phyloP scores from a whole-genome alignment of 2,888 invertebrate species.

The Molorchus minor region DNA sequence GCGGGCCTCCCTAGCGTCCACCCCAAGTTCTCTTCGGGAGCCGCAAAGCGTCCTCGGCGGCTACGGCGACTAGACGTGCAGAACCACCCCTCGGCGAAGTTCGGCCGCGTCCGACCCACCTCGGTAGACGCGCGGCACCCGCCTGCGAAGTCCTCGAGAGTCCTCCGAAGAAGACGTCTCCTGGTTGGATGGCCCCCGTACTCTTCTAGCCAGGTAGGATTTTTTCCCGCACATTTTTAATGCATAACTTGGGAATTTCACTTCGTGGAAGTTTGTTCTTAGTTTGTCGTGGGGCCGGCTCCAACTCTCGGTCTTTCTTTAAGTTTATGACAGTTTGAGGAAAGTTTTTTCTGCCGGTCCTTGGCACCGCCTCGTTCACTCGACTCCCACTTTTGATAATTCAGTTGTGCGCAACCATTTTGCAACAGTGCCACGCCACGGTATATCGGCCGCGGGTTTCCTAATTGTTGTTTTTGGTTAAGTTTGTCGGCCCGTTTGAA shows the following conservation, averaged over 20 bases:
- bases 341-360: conserved; percentile 57
- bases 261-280: conserved; percentile 32
- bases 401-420: conserved; percentile 54
- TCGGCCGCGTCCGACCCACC: conserved; percentile 51
- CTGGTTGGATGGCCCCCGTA: conserved; percentile 33
- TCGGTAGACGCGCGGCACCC: conserved; percentile 23
- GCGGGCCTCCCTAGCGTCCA: conserved; percentile 60
- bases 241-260: conserved; percentile 36
- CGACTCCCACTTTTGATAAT: conserved; percentile 51
- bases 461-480: conserved; percentile 31
- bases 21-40: conserved; percentile 58
- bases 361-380: conserved; percentile 56
- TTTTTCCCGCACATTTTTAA: conserved; percentile 38
- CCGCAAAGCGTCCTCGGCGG: conserved; percentile 67
- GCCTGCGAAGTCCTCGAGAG: conserved; percentile 20
- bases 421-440: conserved; percentile 43
- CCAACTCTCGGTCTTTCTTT: conserved; percentile 43
- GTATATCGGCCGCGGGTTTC: conserved; percentile 35
- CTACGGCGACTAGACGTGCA: conserved; percentile 63
- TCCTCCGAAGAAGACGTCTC: conserved; percentile 25
- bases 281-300: conserved; percentile 33
- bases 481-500: no score
- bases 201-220: conserved; percentile 52
- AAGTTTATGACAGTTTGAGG: conserved; percentile 61
- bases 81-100: conserved; percentile 55